A percentile compares a stretch with the other conserved stretches of the same genome.
Evolutionary conservation across 2,797 vertebrate genomes (phyloP).

Genomic region (Pseudocheirus occidentalis): DNA sequence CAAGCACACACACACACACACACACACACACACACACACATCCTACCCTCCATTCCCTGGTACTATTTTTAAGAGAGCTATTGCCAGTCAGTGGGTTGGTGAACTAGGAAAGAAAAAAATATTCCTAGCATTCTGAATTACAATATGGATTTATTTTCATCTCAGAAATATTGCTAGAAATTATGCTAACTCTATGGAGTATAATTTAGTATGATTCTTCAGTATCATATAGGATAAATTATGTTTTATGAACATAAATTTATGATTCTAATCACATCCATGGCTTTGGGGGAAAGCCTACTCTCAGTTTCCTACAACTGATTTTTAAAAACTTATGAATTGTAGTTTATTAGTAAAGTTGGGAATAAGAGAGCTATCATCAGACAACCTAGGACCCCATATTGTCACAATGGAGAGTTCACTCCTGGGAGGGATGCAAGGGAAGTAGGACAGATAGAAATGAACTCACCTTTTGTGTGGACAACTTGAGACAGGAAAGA

Average conservation of each 20-base stretch:
- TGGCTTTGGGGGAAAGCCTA: neutral
- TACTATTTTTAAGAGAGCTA: neutral
- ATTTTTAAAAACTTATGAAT: neutral
- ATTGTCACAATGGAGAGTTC: neutral
- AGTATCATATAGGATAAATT: neutral
- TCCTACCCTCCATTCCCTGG: neutral
- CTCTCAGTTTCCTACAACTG: neutral
- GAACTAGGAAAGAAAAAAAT: neutral
- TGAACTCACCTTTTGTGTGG: neutral
- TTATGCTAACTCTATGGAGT: neutral
- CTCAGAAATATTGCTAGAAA: neutral
- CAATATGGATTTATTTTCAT: neutral
- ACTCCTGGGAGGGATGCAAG: neutral
- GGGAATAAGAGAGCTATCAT: neutral
- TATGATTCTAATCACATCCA: neutral
- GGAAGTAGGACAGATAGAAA: neutral
- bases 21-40: neutral
- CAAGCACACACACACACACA: neutral
- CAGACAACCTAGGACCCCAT: neutral
- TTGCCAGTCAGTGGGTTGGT: neutral
- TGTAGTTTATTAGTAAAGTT: neutral
- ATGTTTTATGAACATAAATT: neutral
- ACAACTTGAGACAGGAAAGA: neutral
- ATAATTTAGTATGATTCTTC: neutral
- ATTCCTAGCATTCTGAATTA: neutral